These are phyloP conservation scores for Dicaeum eximium DNA, from an alignment of 2,113 vertebrate species.

Conservation along the genomic window DNA sequence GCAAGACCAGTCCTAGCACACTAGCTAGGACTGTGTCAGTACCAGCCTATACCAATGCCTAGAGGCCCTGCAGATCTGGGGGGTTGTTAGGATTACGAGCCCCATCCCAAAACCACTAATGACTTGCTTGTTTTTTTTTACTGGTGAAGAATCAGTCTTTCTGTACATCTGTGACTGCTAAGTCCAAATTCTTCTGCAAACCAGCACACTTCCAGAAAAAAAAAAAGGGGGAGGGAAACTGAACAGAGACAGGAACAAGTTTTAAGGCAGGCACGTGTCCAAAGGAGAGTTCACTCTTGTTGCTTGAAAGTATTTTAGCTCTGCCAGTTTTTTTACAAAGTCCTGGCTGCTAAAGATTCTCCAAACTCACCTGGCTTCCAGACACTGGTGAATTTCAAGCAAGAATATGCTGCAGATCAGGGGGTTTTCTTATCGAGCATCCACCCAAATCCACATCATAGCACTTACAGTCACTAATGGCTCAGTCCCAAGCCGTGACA, in stretches of 20 bases:
- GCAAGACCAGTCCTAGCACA: neutral
- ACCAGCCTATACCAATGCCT: neutral
- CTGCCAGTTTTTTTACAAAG: neutral
- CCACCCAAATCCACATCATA: neutral
- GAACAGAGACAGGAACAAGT: neutral
- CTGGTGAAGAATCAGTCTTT: neutral
- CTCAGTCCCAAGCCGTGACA: slow-evolving; percentile 12
- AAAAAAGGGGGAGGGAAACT: neutral
- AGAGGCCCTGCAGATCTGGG: neutral
- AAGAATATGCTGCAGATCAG: neutral
- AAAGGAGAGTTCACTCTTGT: neutral
- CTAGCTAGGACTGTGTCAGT: neutral
- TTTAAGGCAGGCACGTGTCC: neutral
- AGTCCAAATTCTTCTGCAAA: neutral
- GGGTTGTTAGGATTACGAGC: fast-evolving
- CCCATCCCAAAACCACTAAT: neutral
- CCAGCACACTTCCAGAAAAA: neutral
- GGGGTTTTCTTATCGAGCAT: neutral
- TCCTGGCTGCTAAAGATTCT: neutral
- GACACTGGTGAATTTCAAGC: neutral
- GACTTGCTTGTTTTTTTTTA: neutral
- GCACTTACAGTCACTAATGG: neutral
- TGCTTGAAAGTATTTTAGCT: neutral
- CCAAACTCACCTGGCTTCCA: neutral
- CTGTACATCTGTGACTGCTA: neutral